phyloP scores from a whole-genome alignment of 2,113 vertebrate species.

The Sphyrna mokarran region DNA sequence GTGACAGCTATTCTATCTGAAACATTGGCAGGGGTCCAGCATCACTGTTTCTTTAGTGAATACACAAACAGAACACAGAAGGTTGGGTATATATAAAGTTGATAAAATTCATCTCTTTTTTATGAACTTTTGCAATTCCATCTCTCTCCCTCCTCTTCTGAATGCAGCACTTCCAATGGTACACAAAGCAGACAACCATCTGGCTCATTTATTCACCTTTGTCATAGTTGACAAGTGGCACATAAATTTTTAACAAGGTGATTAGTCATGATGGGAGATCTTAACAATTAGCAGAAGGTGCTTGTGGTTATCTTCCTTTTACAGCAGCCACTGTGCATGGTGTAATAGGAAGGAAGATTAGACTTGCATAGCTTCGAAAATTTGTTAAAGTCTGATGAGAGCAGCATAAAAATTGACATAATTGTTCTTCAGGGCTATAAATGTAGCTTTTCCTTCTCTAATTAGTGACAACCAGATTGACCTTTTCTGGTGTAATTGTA shows the following conservation, averaged over 20 bases:
- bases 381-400: conserved; percentile 48
- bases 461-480: conserved; percentile 58
- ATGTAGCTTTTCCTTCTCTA: conserved; percentile 52
- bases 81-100: neutral
- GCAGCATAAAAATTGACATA: conserved; percentile 54
- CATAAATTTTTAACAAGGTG: conserved; percentile 44
- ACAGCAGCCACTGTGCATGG: conserved; percentile 45
- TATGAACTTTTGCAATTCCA: neutral
- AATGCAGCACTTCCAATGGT: neutral
- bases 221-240: conserved; percentile 42
- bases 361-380: conserved; percentile 51
- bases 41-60: neutral
- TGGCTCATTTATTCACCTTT: conserved; percentile 41
- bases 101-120: neutral
- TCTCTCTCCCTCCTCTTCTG: neutral
- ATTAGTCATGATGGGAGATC: conserved; percentile 41
- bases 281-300: conserved; percentile 47
- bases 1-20: neutral
- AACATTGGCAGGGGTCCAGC: neutral
- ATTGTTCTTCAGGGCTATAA: conserved; percentile 51
- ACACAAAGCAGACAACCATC: conserved; percentile 33
- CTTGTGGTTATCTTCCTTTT: conserved; percentile 48
- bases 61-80: neutral
- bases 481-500: conserved; percentile 58
- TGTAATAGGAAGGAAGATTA: conserved; percentile 48